Percentiles rank a stretch among this genome's conserved stretches.
Evolutionary conservation across 2,113 vertebrate genomes (phyloP).

Genomic region (Podarcis cretensis): DNA sequence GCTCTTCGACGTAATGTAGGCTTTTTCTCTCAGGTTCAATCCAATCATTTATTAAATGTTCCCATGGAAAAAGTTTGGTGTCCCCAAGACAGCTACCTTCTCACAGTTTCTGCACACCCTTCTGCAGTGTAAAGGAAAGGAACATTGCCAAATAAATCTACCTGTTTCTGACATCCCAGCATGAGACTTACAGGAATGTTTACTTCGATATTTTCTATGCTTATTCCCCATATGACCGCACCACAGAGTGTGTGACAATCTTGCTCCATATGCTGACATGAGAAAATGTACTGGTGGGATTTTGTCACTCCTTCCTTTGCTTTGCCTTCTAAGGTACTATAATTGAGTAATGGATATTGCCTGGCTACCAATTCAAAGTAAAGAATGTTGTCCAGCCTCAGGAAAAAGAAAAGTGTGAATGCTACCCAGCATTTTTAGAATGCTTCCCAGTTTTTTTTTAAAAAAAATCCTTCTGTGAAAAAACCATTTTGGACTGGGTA

Average conservation of each 20-base stretch:
- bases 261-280: background rate
- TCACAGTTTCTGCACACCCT: background rate
- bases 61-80: too few relatives aligned
- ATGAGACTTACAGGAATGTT: background rate
- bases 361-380: background rate
- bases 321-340: constrained; percentile 11
- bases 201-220: background rate
- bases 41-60: background rate
- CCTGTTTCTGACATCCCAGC: background rate
- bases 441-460: background rate
- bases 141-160: constrained; percentile 10
- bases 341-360: background rate
- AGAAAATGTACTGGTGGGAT: background rate
- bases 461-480: background rate
- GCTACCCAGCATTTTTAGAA: background rate
- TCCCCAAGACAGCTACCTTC: too few relatives aligned
- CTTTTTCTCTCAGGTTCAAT: background rate
- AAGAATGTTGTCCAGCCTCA: constrained; percentile 15
- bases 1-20: constrained; percentile 5
- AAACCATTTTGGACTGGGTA: background rate
- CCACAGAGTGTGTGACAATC: background rate
- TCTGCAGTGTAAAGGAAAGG: background rate
- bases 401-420: background rate
- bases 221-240: background rate
- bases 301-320: background rate